Evolutionary conservation across 2,888 invertebrate species (phyloP).

Genomic region (Pachymerium ferrugineum): DNA sequence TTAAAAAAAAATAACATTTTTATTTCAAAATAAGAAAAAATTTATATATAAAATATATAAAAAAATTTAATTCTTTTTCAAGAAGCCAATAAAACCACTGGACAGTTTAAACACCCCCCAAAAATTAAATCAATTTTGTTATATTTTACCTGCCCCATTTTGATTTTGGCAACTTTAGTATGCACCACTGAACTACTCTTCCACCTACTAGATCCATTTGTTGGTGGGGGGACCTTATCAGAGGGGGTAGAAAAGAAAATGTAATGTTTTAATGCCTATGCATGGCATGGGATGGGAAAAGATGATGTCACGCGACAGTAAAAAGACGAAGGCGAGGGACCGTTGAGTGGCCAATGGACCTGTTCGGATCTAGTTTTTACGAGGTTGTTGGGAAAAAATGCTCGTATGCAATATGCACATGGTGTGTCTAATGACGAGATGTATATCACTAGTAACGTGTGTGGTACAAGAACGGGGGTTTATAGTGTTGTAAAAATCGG

Average conservation of each 20-base stretch:
- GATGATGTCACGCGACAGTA: not conserved
- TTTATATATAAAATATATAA: too few relatives aligned
- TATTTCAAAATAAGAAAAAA: too few relatives aligned
- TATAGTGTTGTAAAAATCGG: not conserved
- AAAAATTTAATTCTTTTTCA: too few relatives aligned
- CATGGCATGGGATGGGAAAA: conserved; percentile 6
- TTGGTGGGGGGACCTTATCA: not conserved
- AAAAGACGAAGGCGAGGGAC: not conserved
- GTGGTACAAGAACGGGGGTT: not conserved
- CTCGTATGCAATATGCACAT: conserved; percentile 12
- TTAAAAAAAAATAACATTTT: too few relatives aligned
- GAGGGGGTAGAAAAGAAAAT: not conserved
- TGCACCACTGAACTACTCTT: too few relatives aligned
- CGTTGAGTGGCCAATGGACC: not conserved
- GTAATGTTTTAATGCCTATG: conserved; percentile 26
- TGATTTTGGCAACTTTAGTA: too few relatives aligned
- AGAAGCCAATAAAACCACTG: too few relatives aligned
- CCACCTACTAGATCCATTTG: too few relatives aligned
- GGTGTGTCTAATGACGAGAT: not conserved
- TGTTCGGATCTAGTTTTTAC: not conserved
- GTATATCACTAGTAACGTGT: not conserved
- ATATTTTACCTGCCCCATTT: too few relatives aligned
- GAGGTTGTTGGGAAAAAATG: not conserved
- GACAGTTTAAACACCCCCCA: too few relatives aligned
- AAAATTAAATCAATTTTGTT: too few relatives aligned